phyloP scores from a whole-genome alignment of 2,888 invertebrate species.

The Pristionchus japonicus region DNA sequence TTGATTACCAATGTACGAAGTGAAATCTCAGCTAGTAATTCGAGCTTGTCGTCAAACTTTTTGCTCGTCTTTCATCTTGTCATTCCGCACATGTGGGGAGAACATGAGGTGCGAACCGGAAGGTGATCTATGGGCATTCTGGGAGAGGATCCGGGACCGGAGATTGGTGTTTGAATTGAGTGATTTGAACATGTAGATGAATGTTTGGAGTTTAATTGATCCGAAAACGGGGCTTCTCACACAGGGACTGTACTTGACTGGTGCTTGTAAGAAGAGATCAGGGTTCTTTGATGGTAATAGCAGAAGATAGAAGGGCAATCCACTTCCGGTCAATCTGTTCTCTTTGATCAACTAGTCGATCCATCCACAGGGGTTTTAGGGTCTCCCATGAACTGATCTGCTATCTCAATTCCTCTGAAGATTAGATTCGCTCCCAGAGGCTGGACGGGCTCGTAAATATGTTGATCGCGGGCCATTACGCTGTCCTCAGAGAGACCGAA shows the following conservation, averaged over 20 bases:
- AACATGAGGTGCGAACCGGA: constrained; percentile 16
- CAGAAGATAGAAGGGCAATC: not conserved
- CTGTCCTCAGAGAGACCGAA: constrained; percentile 15
- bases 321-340: not conserved
- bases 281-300: not conserved
- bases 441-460: not conserved
- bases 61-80: not conserved
- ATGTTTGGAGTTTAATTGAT: too few relatives aligned
- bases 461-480: constrained; percentile 26
- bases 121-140: not conserved
- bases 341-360: not conserved
- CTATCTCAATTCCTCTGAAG: not conserved
- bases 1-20: not conserved
- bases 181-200: too few relatives aligned
- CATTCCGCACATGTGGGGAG: not conserved
- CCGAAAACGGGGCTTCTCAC: too few relatives aligned
- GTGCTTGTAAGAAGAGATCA: not conserved
- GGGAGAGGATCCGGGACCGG: not conserved
- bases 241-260: not conserved
- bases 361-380: not conserved
- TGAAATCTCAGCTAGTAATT: not conserved
- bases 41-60: constrained; percentile 13
- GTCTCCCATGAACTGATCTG: not conserved
- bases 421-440: not conserved
- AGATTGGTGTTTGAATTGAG: too few relatives aligned